Base-by-base conservation (phyloP, 2,888 invertebrate species). In the Dasysyrphus tricinctus region DNA sequence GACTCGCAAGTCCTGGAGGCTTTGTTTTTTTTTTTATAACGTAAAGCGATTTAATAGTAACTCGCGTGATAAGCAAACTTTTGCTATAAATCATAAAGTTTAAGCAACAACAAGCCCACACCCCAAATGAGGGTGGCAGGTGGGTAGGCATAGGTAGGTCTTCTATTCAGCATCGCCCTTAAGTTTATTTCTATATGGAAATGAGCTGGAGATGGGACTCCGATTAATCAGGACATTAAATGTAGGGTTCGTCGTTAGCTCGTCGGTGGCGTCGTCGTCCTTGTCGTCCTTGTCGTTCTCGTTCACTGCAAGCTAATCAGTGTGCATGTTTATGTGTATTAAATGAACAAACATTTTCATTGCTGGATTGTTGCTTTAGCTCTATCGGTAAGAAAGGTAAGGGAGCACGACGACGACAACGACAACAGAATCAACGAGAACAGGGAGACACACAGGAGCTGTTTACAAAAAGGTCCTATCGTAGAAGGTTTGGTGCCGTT, bases 201-300 rank as follows among this genome's bases (percentile, higher is more conserved):
- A 79, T 63, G 34, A 70, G 73, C 72, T 69, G 39, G 42, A 78
- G 78, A 75, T 75, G 78, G 86, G 37, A 56, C 82, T 59, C 47
- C 82, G 79, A 86, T 86, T 86, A 86, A 86, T 86, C 86, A 86
- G 67, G 56, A 74, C 81, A 81, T 78, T 80, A 76, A 80, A 75
- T 75, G 63, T 75, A 37, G 42, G 74, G 79, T 72, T 75, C 70
- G 69, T 65, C 65, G 47, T 14, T n/a, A n/a, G 42, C 42, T 32
- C 32, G 32, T 32, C 24, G 24, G 24, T 3, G 3, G 24, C 24
- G 24, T 47, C 16, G 49, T 37, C 24, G 51, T 32, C 29, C 6
- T 78, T 57, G 12, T 65, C 51, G 49, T 51, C 51, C 19, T 54
- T 37, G 39, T 37, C 24, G 14, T 44, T 24, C 29, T 32, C 51